phyloP scores from a whole-genome alignment of 2,888 invertebrate species.

The Eugnorisma glareosa region DNA sequence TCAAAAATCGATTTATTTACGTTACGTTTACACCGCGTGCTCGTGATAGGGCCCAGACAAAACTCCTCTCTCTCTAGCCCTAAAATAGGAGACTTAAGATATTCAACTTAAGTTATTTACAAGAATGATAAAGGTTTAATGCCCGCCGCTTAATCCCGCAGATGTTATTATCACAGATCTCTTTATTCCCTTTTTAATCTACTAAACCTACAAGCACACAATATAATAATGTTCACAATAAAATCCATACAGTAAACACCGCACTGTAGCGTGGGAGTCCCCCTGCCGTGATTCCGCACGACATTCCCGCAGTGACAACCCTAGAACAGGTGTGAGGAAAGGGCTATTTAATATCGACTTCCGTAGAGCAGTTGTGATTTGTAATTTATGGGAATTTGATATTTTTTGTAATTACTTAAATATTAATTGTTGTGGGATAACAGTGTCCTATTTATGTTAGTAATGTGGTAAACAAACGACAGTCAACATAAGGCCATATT shows the following conservation, averaged over 20 bases:
- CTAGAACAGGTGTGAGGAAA: constrained; percentile 64
- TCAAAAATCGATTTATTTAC: too few relatives aligned
- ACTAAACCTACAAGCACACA: constrained; percentile 16
- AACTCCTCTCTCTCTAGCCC: neutral
- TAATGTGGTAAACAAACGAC: neutral
- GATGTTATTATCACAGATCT: neutral
- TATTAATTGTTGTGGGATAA: constrained; percentile 22
- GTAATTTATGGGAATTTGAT: constrained; percentile 29
- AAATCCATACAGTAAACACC: neutral
- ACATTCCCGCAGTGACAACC: constrained; percentile 60
- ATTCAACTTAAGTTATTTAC: neutral
- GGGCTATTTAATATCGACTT: constrained; percentile 43
- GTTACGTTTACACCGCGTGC: too few relatives aligned
- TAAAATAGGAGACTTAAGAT: too few relatives aligned
- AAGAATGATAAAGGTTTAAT: neutral
- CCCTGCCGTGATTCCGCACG: constrained; percentile 30
- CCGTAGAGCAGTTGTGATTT: constrained; percentile 44
- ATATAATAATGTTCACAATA: constrained; percentile 22
- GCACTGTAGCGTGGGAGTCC: constrained; percentile 7
- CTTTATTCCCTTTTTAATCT: neutral
- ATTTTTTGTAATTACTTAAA: constrained; percentile 20
- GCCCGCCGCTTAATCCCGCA: neutral
- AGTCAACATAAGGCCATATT: neutral
- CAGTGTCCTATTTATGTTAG: neutral
- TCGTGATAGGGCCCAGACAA: too few relatives aligned